These are phyloP conservation scores for Zoanthus sansibaricus DNA, from an alignment of 92 coral and sea anemone species.

Conservation along the genomic window DNA sequence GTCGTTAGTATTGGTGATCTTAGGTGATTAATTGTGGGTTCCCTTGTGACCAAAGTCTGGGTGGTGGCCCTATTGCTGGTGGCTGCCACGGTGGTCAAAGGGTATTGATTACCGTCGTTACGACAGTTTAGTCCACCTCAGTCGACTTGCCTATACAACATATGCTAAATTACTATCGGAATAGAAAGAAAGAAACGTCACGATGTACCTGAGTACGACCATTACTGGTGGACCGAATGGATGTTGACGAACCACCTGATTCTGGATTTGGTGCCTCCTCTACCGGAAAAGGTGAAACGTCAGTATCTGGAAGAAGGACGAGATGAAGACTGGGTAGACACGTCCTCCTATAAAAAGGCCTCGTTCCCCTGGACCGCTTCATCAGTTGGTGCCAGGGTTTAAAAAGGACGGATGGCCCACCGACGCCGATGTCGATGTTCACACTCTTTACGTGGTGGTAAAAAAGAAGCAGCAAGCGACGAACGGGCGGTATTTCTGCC, in stretches of 20 bases:
- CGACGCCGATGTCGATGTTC: too few relatives aligned
- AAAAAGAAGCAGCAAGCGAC: too few relatives aligned
- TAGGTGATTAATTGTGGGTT: background rate
- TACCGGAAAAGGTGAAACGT: background rate
- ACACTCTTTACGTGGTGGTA: too few relatives aligned
- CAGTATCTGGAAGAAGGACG: background rate
- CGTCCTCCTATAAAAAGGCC: too few relatives aligned
- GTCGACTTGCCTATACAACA: background rate
- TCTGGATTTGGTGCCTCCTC: background rate
- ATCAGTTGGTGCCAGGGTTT: too few relatives aligned
- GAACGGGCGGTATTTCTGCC: too few relatives aligned
- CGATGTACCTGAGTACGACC: too few relatives aligned
- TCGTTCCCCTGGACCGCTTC: too few relatives aligned
- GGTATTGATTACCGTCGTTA: constrained; percentile 7
- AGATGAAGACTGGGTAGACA: background rate
- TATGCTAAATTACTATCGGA: background rate
- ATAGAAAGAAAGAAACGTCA: background rate
- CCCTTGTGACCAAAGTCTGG: background rate
- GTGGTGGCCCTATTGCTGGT: background rate
- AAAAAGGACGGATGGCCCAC: too few relatives aligned
- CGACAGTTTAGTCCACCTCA: background rate
- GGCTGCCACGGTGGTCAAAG: background rate
- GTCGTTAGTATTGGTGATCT: background rate
- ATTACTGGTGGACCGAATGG: background rate
- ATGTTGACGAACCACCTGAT: background rate